Percentiles rank a stretch among this genome's conserved stretches.
These are phyloP conservation scores for Byasa hedistus DNA, from an alignment of 2,888 invertebrate genomes.

Conservation along the genomic window DNA sequence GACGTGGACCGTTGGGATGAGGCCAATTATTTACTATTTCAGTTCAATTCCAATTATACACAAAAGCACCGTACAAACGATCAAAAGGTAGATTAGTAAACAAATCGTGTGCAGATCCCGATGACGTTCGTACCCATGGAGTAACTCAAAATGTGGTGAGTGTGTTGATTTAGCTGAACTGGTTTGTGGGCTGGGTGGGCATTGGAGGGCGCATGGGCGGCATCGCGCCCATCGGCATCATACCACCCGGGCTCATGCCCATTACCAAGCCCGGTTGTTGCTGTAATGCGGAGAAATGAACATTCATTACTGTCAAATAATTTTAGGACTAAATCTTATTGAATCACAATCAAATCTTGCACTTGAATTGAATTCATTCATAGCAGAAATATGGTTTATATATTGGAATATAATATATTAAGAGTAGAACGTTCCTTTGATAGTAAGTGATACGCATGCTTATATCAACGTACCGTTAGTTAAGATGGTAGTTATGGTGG, in stretches of 20 bases:
- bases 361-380: no score
- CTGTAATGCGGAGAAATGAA: conserved; percentile 43
- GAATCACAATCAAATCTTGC: no score
- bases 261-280: conserved; percentile 77
- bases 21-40: no score
- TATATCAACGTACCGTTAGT: no score
- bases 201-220: conserved; percentile 67
- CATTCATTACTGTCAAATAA: background rate
- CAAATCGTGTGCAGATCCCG: conserved; percentile 14
- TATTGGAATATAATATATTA: no score
- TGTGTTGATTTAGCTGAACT: conserved; percentile 66
- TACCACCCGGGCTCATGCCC: conserved; percentile 64
- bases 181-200: conserved; percentile 67
- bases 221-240: conserved; percentile 62
- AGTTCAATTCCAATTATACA: background rate
- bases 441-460: no score
- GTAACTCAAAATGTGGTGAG: conserved; percentile 11
- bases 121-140: conserved; percentile 19
- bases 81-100: background rate
- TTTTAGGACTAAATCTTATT: background rate
- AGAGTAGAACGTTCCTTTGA: no score
- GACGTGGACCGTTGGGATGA: no score
- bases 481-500: no score
- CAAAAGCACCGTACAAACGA: background rate
- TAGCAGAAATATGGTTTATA: no score